Base-by-base conservation (phyloP, 1,140 invertebrate genomes). In the Camponotus floridanus region DNA sequence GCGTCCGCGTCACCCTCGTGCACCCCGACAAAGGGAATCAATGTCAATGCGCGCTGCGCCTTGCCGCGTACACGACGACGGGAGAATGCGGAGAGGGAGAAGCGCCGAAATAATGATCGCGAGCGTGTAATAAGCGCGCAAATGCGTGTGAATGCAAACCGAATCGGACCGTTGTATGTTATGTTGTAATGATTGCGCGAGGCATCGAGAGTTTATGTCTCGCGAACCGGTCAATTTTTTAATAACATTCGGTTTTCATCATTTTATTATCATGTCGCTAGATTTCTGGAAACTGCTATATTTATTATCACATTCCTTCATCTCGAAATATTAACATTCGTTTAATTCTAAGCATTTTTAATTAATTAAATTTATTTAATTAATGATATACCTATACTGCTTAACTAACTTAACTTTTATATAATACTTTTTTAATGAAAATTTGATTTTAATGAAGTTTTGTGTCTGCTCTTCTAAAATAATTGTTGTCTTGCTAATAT, bases 1-100 rank as follows among this genome's bases (percentile, higher is more conserved):
- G 73, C 84, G 59, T 79, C 48, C 64, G 61, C 80, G 78, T 89
- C 85, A 86, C 76, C 76, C 88, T 90, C 78, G 48, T 48, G 57
- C 65, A 48, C 70, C 18, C 42, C 48, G 64, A 88, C 88, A 92
- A 93, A 89, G 86, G 86, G 86, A 90, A 91, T 92, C 91, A 88
- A 91, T 90, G 91, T 90, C 92, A 86, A 85, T 87, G 87, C 86
- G 67, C 61, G 78, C 42, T 55, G 45, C 48, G 48, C 36, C 39
- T 9, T 57, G 42, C 39, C 48, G 33, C 21, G 21, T 21, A 8
- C 13, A 6, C 51, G n/a, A 39, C 5, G 36, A 15, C 15, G 18
- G 45, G 57, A 67, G 36, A 33, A 31, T 74, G n/a, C 61, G 45
- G 6, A 26, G 5, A 68, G 21, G 48, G 67, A 74, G 26, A 26